Percentiles rank a stretch among this genome's conserved stretches.
These are phyloP conservation scores for Achatina immaculata DNA, from an alignment of 1,140 invertebrate species.

Conservation along the genomic window DNA sequence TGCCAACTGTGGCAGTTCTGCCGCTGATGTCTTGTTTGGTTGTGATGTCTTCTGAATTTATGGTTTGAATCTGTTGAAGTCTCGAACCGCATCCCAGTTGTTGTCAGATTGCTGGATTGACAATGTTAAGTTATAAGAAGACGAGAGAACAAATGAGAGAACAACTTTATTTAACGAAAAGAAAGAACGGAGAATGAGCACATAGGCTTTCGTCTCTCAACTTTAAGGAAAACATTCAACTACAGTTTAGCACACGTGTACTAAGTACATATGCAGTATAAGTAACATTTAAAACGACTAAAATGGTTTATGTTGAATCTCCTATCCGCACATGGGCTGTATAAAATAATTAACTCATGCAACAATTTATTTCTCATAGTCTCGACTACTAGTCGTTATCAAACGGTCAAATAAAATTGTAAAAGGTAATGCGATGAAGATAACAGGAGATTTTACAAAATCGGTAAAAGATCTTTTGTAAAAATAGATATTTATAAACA, in stretches of 20 bases:
- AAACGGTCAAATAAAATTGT: no score
- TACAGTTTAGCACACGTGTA: not conserved
- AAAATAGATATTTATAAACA: no score
- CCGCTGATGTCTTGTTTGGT: conserved; percentile 18
- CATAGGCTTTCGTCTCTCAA: not conserved
- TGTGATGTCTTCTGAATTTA: not conserved
- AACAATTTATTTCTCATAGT: no score
- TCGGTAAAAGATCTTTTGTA: no score
- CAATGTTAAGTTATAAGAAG: not conserved
- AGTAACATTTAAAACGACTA: no score
- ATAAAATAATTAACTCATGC: not conserved
- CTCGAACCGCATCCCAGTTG: conserved; percentile 32
- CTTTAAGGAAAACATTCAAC: not conserved
- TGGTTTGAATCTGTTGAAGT: no score
- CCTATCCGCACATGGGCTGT: not conserved
- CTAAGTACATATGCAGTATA: not conserved
- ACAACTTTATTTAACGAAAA: not conserved
- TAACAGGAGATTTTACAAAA: no score
- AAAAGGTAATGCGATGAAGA: no score
- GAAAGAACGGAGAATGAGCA: no score
- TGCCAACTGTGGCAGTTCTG: conserved; percentile 20
- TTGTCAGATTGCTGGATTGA: not conserved
- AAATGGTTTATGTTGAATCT: not conserved
- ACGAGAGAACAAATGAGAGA: not conserved
- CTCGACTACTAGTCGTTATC: no score